Evolutionary conservation across 2,113 vertebrate genomes (phyloP), one percentile per base, ranked within the genome.

Genomic region (Emydocephalus ijimae): DNA sequence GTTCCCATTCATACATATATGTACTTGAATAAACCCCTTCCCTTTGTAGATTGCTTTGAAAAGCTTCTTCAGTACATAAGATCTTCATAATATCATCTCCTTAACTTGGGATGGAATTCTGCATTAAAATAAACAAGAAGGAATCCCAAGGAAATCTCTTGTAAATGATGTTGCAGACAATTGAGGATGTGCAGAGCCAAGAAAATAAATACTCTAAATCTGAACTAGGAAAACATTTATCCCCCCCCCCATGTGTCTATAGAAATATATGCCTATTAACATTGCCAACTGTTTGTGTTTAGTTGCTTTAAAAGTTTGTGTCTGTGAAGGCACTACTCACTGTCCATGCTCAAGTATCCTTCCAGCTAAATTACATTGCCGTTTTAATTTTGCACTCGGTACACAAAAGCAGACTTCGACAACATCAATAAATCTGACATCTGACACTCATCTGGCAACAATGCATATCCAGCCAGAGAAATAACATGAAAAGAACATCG

Each of bases 401-500:
- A 56, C 15, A 23, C 14, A 74, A 15, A 12, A 24, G 24, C 8
- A 48, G 54, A 15, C 21, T 29, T 89, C 3, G n/a, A 61, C 64
- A 39, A 26, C 11, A 50, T 59, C 85, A 15, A 50, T 39, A 3
- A 20, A 34, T 48, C 85, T 54, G 21, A 69, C 34, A 52, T 92
- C 59, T 81, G 59, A 45, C 12, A 74, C 43, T 39, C 50, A 43
- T n/a, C 61, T 52, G n/a, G 85, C 26, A 54, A 24, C 43, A 29
- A 43, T n/a, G 23, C 15, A 45, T 21, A n/a, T 50, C 55, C 43
- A 61, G 43, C 43, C 23, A 87, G 57, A 87, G 23, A 92, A 69
- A 69, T 34, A 90, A 92, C 64, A 91, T 91, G 23, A 86, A 93
- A 91, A 93, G 23, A 43, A 52, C 92, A n/a, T 34, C 69, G 56